A percentile compares a stretch with the other conserved stretches of the same genome.
phyloP scores from a whole-genome alignment of 2,113 vertebrate species.

The Chionis minor region DNA sequence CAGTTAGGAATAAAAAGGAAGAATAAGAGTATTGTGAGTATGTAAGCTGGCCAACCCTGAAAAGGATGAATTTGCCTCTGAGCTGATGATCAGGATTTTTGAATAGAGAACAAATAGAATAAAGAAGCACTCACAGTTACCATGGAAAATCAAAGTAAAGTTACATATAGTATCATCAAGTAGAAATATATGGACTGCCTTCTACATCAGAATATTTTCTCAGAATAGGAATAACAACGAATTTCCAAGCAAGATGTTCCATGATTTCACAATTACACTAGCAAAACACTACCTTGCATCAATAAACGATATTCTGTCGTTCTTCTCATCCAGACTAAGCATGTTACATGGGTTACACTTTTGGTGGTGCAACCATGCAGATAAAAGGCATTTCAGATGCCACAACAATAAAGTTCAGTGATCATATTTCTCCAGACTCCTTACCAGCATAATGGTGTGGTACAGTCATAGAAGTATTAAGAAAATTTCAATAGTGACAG shows the following conservation, averaged over 20 bases:
- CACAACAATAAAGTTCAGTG: not conserved
- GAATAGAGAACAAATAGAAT: not conserved
- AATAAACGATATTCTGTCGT: not conserved
- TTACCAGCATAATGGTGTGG: not conserved
- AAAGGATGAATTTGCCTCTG: not conserved
- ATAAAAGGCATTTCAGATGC: not conserved
- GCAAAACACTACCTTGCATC: not conserved
- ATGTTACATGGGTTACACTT: not conserved
- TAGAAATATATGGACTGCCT: not conserved
- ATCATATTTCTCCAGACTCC: not conserved
- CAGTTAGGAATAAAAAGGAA: not conserved
- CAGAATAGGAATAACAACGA: not conserved
- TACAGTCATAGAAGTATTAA: conserved; percentile 14
- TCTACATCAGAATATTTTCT: not conserved
- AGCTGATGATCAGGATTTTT: not conserved
- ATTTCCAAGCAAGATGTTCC: not conserved
- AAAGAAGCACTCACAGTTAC: not conserved
- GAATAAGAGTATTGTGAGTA: not conserved
- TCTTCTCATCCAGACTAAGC: not conserved
- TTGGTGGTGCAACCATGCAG: not conserved
- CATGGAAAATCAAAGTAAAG: not conserved
- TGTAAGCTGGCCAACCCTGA: not conserved
- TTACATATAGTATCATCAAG: not conserved
- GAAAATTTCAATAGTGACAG: not conserved
- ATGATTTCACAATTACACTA: not conserved